These are phyloP conservation scores for Sebastes paucispinis DNA, from an alignment of 2,797 vertebrate species.

Conservation along the genomic window DNA sequence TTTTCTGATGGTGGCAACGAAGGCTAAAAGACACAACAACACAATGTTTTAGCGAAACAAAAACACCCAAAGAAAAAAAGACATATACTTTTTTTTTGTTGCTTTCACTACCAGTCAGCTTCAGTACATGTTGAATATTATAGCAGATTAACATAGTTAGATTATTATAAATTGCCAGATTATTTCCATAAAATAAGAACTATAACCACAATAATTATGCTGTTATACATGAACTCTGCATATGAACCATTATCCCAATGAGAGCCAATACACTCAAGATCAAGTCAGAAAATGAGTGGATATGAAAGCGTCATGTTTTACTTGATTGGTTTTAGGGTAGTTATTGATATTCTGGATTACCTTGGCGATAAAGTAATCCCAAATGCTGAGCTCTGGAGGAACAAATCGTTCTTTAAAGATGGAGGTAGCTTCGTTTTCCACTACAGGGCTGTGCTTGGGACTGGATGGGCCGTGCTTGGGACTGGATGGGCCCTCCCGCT, in stretches of 20 bases:
- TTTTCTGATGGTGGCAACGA: conserved; percentile 85
- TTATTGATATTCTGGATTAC: conserved; percentile 68
- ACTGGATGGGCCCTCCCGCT: conserved; percentile 68
- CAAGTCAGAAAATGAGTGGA: neutral
- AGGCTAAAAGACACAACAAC: conserved; percentile 80
- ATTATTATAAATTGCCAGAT: neutral
- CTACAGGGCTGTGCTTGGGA: conserved; percentile 63
- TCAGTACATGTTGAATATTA: neutral
- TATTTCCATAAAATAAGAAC: neutral
- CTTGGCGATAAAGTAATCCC: conserved; percentile 98
- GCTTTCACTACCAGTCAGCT: neutral
- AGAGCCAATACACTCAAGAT: neutral
- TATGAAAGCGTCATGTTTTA: neutral
- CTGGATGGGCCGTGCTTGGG: conserved; percentile 63
- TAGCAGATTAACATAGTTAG: neutral
- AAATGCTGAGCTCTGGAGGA: conserved; percentile 96
- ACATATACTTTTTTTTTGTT: neutral
- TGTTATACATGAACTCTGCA: neutral
- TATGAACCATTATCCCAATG: neutral
- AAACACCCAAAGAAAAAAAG: neutral
- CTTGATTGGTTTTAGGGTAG: neutral
- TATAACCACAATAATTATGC: neutral
- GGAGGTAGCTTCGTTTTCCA: conserved; percentile 82
- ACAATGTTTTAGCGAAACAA: neutral
- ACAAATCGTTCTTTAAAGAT: conserved; percentile 90